Conservation (phyloP, 2,113 vertebrate species). For the Pelecanoides urinatrix region DNA sequence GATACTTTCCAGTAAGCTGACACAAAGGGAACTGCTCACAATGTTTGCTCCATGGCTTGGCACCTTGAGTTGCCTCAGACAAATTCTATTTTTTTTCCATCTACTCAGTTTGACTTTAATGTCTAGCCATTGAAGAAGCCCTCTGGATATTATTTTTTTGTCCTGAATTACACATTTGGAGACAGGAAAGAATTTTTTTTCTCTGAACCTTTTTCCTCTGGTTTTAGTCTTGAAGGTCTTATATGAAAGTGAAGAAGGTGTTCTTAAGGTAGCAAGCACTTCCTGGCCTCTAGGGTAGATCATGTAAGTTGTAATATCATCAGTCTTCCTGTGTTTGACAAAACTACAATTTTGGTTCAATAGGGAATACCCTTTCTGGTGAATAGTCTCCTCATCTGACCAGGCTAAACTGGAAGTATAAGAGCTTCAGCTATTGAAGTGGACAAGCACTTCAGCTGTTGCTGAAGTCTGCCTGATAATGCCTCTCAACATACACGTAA, state of each 20-base stretch:
- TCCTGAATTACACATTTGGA: background rate
- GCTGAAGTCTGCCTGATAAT: background rate
- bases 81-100: background rate
- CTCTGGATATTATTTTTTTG: background rate
- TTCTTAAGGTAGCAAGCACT: background rate
- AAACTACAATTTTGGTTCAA: background rate
- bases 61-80: background rate
- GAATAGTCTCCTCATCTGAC: background rate
- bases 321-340: background rate
- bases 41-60: background rate
- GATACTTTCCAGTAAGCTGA: background rate
- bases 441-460: background rate
- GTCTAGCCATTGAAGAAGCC: background rate
- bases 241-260: background rate
- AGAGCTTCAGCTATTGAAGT: background rate
- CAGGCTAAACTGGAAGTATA: background rate
- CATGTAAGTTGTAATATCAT: background rate
- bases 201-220: background rate
- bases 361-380: background rate
- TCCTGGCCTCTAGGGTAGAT: background rate
- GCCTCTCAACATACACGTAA: rapidly evolving
- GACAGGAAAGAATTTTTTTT: background rate
- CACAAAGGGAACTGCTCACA: background rate
- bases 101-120: background rate
- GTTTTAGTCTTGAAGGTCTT: background rate